These are phyloP conservation scores for Crotalus helleri DNA, from an alignment of 2,113 vertebrate species.

Conservation along the genomic window DNA sequence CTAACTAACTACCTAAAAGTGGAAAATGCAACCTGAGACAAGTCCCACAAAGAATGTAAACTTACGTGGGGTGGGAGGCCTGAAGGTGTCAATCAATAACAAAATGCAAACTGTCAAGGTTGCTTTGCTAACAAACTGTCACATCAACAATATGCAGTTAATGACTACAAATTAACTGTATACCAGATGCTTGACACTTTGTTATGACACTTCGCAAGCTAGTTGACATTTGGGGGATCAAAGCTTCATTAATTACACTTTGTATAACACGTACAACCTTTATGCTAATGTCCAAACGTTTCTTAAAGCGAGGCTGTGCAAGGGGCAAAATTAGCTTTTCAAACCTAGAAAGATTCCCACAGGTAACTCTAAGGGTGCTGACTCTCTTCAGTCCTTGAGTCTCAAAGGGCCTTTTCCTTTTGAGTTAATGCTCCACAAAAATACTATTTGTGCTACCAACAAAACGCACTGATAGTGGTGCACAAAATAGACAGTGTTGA, in stretches of 20 bases:
- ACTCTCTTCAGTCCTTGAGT: conserved; percentile 47
- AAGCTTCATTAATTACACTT: conserved; percentile 82
- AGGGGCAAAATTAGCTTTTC: conserved; percentile 46
- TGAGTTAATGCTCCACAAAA: conserved; percentile 53
- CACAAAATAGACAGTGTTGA: neutral
- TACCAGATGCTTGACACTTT: conserved; percentile 90
- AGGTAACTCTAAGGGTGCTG: conserved; percentile 29
- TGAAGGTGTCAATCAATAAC: conserved; percentile 85
- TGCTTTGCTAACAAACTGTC: conserved; percentile 89
- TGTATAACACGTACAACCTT: conserved; percentile 79
- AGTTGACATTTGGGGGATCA: conserved; percentile 87
- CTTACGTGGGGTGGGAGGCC: conserved; percentile 72
- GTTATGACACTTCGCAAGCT: conserved; percentile 87
- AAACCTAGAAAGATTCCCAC: conserved; percentile 47
- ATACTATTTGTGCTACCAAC: neutral
- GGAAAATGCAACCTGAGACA: conserved; percentile 70
- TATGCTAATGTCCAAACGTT: conserved; percentile 81
- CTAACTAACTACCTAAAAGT: conserved; percentile 51
- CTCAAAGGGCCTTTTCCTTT: conserved; percentile 58
- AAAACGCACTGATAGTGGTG: neutral
- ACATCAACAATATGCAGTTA: conserved; percentile 92
- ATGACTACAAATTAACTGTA: conserved; percentile 91
- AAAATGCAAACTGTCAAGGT: conserved; percentile 82
- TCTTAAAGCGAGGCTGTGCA: conserved; percentile 64
- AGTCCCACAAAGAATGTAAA: conserved; percentile 72